phyloP scores from a whole-genome alignment of 2,888 invertebrate species.

The Sinohyriopsis cumingii region DNA sequence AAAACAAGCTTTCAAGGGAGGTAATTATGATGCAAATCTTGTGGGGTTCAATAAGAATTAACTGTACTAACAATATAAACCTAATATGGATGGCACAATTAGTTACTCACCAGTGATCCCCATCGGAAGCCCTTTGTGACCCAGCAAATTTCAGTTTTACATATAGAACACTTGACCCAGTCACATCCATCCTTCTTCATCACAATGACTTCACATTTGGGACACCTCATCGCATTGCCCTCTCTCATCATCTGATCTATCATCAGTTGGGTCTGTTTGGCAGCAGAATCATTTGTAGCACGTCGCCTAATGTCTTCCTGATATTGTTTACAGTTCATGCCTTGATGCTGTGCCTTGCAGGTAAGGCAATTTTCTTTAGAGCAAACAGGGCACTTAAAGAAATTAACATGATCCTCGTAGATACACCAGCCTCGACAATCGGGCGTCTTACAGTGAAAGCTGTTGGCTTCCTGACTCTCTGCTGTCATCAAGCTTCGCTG shows the following conservation, averaged over 20 bases:
- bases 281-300: constrained; percentile 79
- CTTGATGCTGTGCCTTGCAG: constrained; percentile 80
- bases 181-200: constrained; percentile 96
- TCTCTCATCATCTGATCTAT: constrained; percentile 86
- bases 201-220: constrained; percentile 86
- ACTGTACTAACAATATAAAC: too few species aligned
- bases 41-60: too few species aligned
- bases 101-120: constrained; percentile 76
- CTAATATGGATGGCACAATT: not conserved
- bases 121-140: constrained; percentile 84
- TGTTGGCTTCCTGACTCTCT: constrained; percentile 83
- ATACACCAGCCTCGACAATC: constrained; percentile 93
- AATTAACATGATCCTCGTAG: constrained; percentile 88
- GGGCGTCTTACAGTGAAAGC: constrained; percentile 92
- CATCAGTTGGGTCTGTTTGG: constrained; percentile 83
- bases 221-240: constrained; percentile 91
- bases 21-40: too few species aligned
- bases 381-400: constrained; percentile 89
- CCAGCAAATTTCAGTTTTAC: constrained; percentile 96
- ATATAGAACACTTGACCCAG: constrained; percentile 92
- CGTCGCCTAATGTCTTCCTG: constrained; percentile 79
- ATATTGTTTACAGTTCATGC: constrained; percentile 86
- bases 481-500: constrained; percentile 86
- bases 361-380: constrained; percentile 85
- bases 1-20: too few species aligned